A percentile compares a stretch with the other conserved stretches of the same genome.
Conservation (phyloP, 2,888 invertebrate genomes). For the Lathronympha strigana region DNA sequence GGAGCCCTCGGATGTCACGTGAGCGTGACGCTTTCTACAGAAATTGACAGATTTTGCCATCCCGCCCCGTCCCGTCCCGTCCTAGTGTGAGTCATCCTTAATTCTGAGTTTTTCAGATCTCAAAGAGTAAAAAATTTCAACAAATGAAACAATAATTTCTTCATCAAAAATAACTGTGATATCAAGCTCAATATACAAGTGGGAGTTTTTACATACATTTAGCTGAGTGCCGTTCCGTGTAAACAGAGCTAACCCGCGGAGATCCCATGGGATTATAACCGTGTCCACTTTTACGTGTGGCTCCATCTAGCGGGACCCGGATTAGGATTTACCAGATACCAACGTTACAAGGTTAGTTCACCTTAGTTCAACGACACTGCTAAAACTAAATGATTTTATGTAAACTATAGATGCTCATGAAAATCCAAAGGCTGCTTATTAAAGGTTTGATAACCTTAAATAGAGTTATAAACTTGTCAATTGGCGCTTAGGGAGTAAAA, state of each 20-base stretch:
- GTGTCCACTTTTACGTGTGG: slow-evolving; percentile 33
- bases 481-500: neutral
- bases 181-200: neutral
- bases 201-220: slow-evolving; percentile 19
- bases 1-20: too few relatives aligned
- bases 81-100: too few relatives aligned
- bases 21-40: too few relatives aligned
- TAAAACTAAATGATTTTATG: too few relatives aligned
- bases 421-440: neutral
- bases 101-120: too few relatives aligned
- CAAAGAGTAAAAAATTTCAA: too few relatives aligned
- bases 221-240: slow-evolving; percentile 44
- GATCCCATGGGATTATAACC: slow-evolving; percentile 40
- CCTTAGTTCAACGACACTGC: too few relatives aligned
- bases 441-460: neutral
- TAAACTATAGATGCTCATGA: neutral
- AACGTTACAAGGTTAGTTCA: too few relatives aligned
- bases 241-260: slow-evolving; percentile 39
- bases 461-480: neutral
- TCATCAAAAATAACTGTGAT: slow-evolving; percentile 14
- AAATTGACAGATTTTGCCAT: too few relatives aligned
- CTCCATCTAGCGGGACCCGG: slow-evolving; percentile 4
- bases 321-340: neutral
- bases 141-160: neutral
- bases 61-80: too few relatives aligned